A percentile compares a stretch with the other conserved stretches of the same genome.
Evolutionary conservation across 2,113 vertebrate species (phyloP).

Genomic region (Cochlearius cochlearius): DNA sequence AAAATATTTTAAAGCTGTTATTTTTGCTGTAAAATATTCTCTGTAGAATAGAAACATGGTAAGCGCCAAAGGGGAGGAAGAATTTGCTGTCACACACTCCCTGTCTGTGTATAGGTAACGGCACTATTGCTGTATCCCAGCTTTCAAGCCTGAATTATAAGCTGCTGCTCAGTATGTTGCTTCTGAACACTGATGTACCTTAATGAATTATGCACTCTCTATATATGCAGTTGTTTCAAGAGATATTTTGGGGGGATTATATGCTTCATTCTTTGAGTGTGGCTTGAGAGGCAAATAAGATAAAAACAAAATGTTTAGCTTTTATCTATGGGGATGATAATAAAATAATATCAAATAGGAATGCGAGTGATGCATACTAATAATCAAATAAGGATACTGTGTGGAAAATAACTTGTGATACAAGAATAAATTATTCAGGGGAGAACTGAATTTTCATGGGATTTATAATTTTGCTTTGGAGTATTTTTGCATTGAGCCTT

Average conservation of each 20-base stretch:
- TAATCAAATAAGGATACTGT: not conserved
- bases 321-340: not conserved
- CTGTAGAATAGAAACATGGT: not conserved
- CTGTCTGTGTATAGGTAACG: not conserved
- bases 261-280: not conserved
- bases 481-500: slow-evolving; percentile 16
- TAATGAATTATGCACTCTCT: not conserved
- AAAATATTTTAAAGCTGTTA: not conserved
- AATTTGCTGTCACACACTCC: not conserved
- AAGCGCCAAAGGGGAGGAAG: not conserved
- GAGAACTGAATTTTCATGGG: slow-evolving; percentile 4
- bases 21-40: not conserved
- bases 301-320: not conserved
- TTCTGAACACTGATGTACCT: not conserved
- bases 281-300: not conserved
- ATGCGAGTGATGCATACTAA: not conserved
- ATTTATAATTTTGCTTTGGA: slow-evolving; percentile 33
- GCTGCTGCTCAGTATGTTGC: not conserved
- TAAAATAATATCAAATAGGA: not conserved
- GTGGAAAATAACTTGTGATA: not conserved
- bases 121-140: not conserved
- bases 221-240: not conserved
- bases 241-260: not conserved
- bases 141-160: not conserved
- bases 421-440: slow-evolving; percentile 10